Evolutionary conservation across 2,888 invertebrate species (phyloP), one percentile per base, ranked within the genome.

Genomic region (Sphecodes monilicornis): DNA sequence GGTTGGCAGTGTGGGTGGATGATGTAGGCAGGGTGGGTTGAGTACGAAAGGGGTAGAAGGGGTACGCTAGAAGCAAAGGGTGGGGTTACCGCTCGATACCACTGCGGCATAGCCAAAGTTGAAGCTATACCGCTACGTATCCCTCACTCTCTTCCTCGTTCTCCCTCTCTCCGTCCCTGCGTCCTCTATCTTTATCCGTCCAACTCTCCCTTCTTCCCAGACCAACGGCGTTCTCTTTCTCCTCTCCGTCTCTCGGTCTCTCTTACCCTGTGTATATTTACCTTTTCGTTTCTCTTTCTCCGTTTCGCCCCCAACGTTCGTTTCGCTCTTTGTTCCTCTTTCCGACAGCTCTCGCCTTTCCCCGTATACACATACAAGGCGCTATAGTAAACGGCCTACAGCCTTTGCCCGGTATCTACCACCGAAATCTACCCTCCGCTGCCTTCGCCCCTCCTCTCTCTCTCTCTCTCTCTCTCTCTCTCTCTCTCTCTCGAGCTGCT

Each of bases 101-200:
- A 94, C 94, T 94, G 94, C 94, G 94, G 94, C 94, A 94, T 88
- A 82, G 90, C 93, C 92, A 93, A 94, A 94, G 94, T 94, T 92
- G 91, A 92, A 91, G 92, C 92, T 93, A 92, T 85, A 88, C 81
- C 88, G 78, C 80, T 76, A 80, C 87, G 78, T 76, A 76, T 73
- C 86, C 79, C 82, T 72, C 85, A 66, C 85, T 81, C 79, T 78
- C 78, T 77, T 86, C 72, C 82, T 71, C 80, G 22, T 72, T 77
- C 64, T 68, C 83, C 80, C 73, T 26, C 82, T 26, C 82, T 54
- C 80, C 39, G 76, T 36, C 22, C 11, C 66, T 1, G 36, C 39
- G 39, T 66, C 1, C 79, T 54, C 72, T 69, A 70, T 32, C 66
- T 72, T 60, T 22, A 22, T 64, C 64, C 64, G 64, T 64, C 18